Evolutionary conservation across 2,888 invertebrate genomes (phyloP).

Genomic region (Nebria brevicollis): DNA sequence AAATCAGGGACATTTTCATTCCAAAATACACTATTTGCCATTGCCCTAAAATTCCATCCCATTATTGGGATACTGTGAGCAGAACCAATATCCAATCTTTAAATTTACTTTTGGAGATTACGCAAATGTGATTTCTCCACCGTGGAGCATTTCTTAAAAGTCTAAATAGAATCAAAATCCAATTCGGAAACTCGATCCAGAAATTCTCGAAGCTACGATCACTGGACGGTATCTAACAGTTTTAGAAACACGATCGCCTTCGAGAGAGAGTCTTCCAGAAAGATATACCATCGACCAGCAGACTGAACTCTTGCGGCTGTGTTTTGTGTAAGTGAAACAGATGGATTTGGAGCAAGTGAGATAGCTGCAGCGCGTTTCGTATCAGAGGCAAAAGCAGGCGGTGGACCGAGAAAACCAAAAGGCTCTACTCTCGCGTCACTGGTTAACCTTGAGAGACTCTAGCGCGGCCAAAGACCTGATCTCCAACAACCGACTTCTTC

Average conservation of each 20-base stretch:
- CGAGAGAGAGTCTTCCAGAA: not conserved
- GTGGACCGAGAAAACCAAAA: constrained; percentile 18
- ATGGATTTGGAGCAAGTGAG: not conserved
- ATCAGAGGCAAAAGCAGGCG: constrained; percentile 8
- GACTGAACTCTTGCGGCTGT: constrained; percentile 1
- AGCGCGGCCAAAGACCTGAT: constrained; percentile 38
- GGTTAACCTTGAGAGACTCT: constrained; percentile 34
- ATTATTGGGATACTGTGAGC: too few species aligned
- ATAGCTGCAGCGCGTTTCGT: not conserved
- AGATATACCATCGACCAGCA: not conserved
- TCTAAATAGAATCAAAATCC: not conserved
- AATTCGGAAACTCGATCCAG: not conserved
- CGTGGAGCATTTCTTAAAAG: not conserved
- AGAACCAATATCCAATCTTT: too few species aligned
- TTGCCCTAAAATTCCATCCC: too few species aligned
- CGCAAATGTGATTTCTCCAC: too few species aligned
- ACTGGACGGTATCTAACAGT: not conserved
- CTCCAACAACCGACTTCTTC: constrained; percentile 1
- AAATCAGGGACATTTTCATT: too few species aligned
- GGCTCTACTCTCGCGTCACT: constrained; percentile 26
- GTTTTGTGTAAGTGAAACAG: not conserved
- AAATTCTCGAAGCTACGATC: not conserved
- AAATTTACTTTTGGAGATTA: too few species aligned
- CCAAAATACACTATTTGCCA: too few species aligned
- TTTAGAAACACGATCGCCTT: constrained; percentile 1